Conservation (phyloP, 2,113 vertebrate species). For the Orientallactaga bullata region DNA sequence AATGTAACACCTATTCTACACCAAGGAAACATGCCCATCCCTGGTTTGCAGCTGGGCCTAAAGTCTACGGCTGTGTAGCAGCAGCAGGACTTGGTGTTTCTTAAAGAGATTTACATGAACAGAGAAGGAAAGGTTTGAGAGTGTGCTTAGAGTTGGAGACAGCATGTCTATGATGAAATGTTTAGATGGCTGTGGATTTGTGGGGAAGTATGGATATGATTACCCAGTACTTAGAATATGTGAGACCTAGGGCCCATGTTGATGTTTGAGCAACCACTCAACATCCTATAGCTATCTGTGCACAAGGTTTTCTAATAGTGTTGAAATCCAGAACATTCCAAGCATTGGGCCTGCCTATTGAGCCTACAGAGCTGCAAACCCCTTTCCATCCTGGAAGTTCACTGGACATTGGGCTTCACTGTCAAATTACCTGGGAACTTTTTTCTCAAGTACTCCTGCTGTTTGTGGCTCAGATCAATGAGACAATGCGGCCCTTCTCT, state of each 20-base stretch:
- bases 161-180: neutral
- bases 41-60: too few species aligned
- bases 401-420: neutral
- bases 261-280: neutral
- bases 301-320: neutral
- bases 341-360: neutral
- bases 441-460: neutral
- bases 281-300: neutral
- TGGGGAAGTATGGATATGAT: neutral
- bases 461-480: neutral
- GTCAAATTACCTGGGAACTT: neutral
- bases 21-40: too few species aligned
- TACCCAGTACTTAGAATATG: neutral
- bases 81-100: too few species aligned
- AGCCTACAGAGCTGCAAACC: neutral
- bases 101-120: too few species aligned
- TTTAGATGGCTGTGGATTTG: neutral
- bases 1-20: too few species aligned
- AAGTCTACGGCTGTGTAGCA: too few species aligned
- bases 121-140: neutral
- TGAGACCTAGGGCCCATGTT: neutral
- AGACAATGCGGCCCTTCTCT: neutral
- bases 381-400: neutral
- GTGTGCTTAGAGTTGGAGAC: neutral
- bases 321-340: neutral